Evolutionary conservation across 2,888 invertebrate genomes (phyloP), one percentile per base, ranked within the genome.

Genomic region (Sclerodermus sp.): DNA sequence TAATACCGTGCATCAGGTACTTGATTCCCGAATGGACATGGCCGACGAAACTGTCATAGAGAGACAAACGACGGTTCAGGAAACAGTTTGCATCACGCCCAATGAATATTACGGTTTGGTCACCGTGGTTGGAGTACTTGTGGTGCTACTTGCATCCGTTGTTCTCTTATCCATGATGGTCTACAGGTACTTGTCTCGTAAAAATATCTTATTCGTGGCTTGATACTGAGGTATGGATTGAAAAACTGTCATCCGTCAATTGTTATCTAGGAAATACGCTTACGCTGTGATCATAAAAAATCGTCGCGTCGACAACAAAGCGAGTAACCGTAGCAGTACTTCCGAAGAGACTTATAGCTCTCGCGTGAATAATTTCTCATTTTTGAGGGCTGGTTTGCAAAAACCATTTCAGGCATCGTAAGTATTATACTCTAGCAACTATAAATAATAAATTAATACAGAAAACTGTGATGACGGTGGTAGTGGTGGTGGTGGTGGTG

Each of bases 71-170:
- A 80, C 87, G 0, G 83, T 88, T 5, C 78, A 83, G 31, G 84
- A 88, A 56, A 88, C 85, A 1, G 87, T 93, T 16, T 94, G 93
- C 74, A 84, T 94, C 53, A 87, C 91, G 1, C 86, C 87, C 2
- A 85, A 90, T 47, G 92, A 93, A 76, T 93, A 94, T 77, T 88
- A 93, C 67, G 89, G 91, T 1, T 79, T 94, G n/a, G 83, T 94
- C 45, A 87, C 88, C 1, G 88, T 91, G 0, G 83, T 93, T 0
- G 85, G 91, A 52, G 83, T 89, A 10, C 80, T 93, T 30, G 84
- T 91, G 62, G 86, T 90, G 8, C 79, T 92, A 32, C 77, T 93
- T 14, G 82, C 91, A 52, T 88, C 88, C 36, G 85, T 91, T 65
- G 83, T 90, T 15, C 80, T 90, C 42, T 83, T 88, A 16, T 87